These are phyloP conservation scores for Turnix velox DNA, from an alignment of 2,113 vertebrate genomes.

Conservation along the genomic window DNA sequence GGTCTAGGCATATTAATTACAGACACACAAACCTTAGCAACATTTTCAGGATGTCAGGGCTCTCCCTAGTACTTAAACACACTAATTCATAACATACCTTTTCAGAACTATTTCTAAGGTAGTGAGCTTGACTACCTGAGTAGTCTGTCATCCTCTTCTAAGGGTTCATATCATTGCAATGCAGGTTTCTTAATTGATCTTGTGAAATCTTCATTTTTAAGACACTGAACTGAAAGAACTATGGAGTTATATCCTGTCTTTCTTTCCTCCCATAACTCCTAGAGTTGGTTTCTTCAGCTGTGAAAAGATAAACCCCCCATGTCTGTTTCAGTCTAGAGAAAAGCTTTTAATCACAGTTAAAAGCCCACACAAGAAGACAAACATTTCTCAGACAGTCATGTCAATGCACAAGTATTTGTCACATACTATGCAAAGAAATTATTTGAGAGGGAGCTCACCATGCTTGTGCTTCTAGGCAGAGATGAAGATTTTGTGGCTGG, in stretches of 20 bases:
- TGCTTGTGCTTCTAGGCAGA: conserved; percentile 71
- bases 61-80: background rate
- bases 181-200: background rate
- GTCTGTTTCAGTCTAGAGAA: background rate
- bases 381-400: background rate
- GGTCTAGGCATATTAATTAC: background rate
- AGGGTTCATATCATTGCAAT: background rate
- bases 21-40: background rate
- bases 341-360: background rate
- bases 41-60: background rate
- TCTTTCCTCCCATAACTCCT: background rate
- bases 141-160: background rate
- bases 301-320: background rate
- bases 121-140: background rate
- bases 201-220: background rate
- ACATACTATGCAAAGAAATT: background rate
- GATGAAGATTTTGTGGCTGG: conserved; percentile 71
- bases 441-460: conserved; percentile 73
- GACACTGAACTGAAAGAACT: background rate
- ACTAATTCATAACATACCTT: background rate
- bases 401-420: background rate
- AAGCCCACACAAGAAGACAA: background rate
- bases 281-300: background rate
- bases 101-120: background rate
- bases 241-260: background rate